These are phyloP conservation scores for Datnioides undecimradiatus DNA, from an alignment of 2,113 vertebrate genomes.

Conservation along the genomic window DNA sequence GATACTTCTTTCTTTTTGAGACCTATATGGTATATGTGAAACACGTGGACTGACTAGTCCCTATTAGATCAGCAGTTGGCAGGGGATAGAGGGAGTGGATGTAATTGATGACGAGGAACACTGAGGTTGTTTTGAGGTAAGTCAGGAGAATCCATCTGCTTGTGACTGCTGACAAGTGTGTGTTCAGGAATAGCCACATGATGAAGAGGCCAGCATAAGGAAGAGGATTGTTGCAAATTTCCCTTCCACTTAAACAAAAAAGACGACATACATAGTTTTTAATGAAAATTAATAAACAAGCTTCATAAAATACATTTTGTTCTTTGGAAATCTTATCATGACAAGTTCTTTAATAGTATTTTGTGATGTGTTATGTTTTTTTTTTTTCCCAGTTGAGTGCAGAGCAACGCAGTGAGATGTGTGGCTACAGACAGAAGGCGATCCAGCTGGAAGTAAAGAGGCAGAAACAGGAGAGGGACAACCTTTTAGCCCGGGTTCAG, in stretches of 20 bases:
- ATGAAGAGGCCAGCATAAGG: constrained; percentile 9
- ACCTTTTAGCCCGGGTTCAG: constrained; percentile 85
- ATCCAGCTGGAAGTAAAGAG: constrained; percentile 83
- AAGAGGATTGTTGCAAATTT: background rate
- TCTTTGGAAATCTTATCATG: background rate
- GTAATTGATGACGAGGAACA: constrained; percentile 34
- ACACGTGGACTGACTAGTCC: background rate
- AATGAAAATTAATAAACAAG: constrained; percentile 6
- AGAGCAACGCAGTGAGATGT: constrained; percentile 88
- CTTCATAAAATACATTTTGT: background rate
- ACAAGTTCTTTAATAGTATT: background rate
- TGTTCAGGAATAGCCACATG: constrained; percentile 27
- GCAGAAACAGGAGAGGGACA: constrained; percentile 80
- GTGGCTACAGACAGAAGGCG: constrained; percentile 87
- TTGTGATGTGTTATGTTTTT: background rate
- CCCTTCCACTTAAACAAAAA: background rate
- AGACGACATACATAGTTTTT: background rate
- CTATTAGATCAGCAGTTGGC: constrained; percentile 49
- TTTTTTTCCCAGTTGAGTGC: constrained; percentile 84
- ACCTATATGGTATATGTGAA: background rate
- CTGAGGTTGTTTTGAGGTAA: constrained; percentile 32
- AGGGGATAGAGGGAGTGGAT: constrained; percentile 3
- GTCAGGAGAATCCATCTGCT: constrained; percentile 38
- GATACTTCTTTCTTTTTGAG: background rate
- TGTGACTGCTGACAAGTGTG: constrained; percentile 43